Evolutionary conservation across 2,888 invertebrate genomes (phyloP), one percentile per base, ranked within the genome.

Genomic region (Periphyllus acericola): DNA sequence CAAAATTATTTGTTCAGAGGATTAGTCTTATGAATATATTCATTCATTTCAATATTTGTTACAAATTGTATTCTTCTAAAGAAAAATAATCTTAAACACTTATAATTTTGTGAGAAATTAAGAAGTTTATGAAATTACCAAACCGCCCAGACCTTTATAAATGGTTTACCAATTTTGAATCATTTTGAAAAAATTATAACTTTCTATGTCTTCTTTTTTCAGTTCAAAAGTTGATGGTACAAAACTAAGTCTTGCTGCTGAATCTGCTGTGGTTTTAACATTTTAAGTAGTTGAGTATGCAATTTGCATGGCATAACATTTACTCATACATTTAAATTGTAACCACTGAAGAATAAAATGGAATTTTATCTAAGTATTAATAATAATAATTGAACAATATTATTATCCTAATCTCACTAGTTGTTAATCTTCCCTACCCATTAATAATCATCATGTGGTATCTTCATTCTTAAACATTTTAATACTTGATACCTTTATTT

Each of bases 261-360:
- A 87, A 60, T 87, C 86, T 46, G 86, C 86, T 11, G 72, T 87
- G 29, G 86, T 87, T 60, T 40, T 87, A 25, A 74, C 17, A 34
- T 87, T 81, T 46, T 87, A 80, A 87, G 71, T 17, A 19, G 46
- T 46, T 32, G 11, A 75, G 74, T n/a, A 11, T n/a, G 55, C 40
- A 32, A 32, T 11, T n/a, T n/a, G n/a, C 14, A 46, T 25, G 9
- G 1, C 55, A 40, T 55, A n/a, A 11, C 19, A 32, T 36, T 55
- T 11, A 14, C 6, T n/a, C 32, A 36, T 8, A 76, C 2, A 32
- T 14, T 5, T 76, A n/a, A 29, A 68, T 46, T 76, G 46, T 68
- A 84, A 76, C 40, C 25, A 1, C 17, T 66, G 66, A 68, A 76
- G 66, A 84, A 76, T 40, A 84, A 46, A 25, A 46, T 75, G 25